Evolutionary conservation across 2,797 vertebrate species (phyloP), one percentile per base, ranked within the genome.

Genomic region (Tinamus major): DNA sequence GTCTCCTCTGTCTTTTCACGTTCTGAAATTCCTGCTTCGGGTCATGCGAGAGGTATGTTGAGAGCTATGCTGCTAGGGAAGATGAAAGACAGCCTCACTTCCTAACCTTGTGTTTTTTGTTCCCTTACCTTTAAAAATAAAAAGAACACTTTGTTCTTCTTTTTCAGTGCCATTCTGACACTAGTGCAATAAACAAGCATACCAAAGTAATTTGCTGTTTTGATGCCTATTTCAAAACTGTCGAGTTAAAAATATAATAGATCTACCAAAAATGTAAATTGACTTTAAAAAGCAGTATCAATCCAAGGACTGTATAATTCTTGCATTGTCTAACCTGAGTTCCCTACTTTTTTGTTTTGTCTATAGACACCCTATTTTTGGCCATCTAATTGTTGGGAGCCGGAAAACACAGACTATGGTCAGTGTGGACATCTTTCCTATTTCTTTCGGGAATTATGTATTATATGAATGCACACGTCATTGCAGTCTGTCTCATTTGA

Each of bases 401-500:
- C 99, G 76, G 98, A 99, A 98, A 99, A 99, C 96, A 99, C 98
- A 97, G 99, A 99, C 96, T 99, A 99, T 95, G 98, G 99, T 99
- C 96, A 98, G 98, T 98, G 82, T 70, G 96, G 63, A 87, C 96
- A 69, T 85, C 72, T 95, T 95, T 97, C 39, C n/a, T 95, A 31
- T 24, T 95, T 83, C 74, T 93, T 67, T 92, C 3, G 55, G 56
- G 59, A 94, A 26, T 70, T 64, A 27, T 58, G 19, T 58, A 26
- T 88, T 94, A 44, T 94, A 56, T 92, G 59, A 68, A 87, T 94
- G 68, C 93, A 64, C 18, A 19, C 15, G 7, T 82, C n/a, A 33
- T 67, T 89, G 39, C 24, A 64, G 39, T 87, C 58, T 92, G 53
- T 94, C 80, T 84, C 61, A 39, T 90, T 96, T 92, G 89, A 90